A percentile compares a stretch with the other conserved stretches of the same genome.
Conservation (phyloP, 2,888 invertebrate genomes). For the Eilema sororculum region DNA sequence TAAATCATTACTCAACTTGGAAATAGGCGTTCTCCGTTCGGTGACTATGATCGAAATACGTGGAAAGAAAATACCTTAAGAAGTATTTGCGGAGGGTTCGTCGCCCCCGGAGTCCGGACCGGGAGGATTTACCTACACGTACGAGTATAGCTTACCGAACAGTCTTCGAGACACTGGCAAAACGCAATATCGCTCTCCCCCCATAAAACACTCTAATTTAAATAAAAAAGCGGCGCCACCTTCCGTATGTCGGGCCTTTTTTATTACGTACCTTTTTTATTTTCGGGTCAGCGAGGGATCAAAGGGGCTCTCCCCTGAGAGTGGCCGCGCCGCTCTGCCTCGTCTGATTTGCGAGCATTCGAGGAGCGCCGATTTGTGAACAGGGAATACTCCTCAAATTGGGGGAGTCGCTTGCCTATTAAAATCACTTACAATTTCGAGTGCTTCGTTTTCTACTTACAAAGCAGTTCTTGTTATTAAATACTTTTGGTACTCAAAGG, state of each 20-base stretch:
- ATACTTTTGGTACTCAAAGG: conserved; percentile 22
- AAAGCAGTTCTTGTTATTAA: conserved; percentile 61
- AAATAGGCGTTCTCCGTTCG: conserved; percentile 56
- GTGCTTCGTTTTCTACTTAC: conserved; percentile 60
- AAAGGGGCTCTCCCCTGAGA: conserved; percentile 84
- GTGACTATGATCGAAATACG: conserved; percentile 60
- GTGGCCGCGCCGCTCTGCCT: conserved; percentile 64
- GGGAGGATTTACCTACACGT: conserved; percentile 71
- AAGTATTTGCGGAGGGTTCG: conserved; percentile 72
- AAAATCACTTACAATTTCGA: conserved; percentile 82
- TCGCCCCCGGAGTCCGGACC: conserved; percentile 62
- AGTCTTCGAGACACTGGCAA: conserved; percentile 81
- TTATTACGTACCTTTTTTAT: conserved; percentile 87
- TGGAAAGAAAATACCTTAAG: conserved; percentile 68
- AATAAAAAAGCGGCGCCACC: conserved; percentile 87
- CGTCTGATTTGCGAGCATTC: conserved; percentile 84
- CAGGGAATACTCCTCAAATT: conserved; percentile 83
- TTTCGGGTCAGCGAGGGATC: conserved; percentile 87
- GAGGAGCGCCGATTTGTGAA: conserved; percentile 84
- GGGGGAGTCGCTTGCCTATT: conserved; percentile 83
- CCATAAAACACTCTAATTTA: conserved; percentile 88
- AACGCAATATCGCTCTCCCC: conserved; percentile 86
- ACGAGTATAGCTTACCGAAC: conserved; percentile 73
- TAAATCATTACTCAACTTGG: conserved; percentile 50
- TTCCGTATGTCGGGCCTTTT: conserved; percentile 87